Conservation (phyloP, 2,797 vertebrate species). For the Threskiornis aethiopicus region DNA sequence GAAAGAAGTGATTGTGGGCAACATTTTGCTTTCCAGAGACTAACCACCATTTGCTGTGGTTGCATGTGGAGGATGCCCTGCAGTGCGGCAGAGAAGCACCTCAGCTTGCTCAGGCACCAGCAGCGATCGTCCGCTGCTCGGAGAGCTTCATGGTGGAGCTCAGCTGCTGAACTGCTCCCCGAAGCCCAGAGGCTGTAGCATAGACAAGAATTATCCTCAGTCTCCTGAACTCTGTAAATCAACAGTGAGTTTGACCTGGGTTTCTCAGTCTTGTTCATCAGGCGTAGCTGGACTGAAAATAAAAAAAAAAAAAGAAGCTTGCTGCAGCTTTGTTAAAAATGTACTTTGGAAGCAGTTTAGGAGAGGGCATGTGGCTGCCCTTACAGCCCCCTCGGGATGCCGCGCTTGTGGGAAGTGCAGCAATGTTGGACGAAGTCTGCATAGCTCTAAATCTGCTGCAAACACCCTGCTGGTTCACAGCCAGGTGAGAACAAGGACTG, state of each 20-base stretch:
- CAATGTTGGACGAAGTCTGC: conserved; percentile 9
- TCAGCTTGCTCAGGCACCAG: background rate
- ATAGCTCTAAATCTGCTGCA: conserved; percentile 9
- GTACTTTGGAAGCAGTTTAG: conserved; percentile 11
- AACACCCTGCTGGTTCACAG: conserved; percentile 18
- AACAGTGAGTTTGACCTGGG: background rate
- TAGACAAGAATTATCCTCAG: background rate
- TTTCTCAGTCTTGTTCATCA: conserved; percentile 7
- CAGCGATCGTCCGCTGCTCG: rapidly evolving
- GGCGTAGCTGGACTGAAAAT: background rate
- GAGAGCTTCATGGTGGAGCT: background rate
- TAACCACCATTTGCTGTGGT: background rate
- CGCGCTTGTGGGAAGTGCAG: background rate
- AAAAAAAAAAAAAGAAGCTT: background rate
- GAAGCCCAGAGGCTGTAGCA: background rate
- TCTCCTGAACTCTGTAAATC: background rate
- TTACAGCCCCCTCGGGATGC: background rate
- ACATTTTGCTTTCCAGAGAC: background rate
- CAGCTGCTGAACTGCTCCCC: background rate
- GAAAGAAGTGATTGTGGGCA: background rate
- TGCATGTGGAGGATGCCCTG: background rate
- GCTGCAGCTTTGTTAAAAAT: conserved; percentile 2
- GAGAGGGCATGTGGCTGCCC: conserved; percentile 7
- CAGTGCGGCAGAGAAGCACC: background rate
- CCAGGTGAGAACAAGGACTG: conserved; percentile 32